phyloP scores from a whole-genome alignment of 92 coral and sea anemone species.

The Galaxea fascicularis region DNA sequence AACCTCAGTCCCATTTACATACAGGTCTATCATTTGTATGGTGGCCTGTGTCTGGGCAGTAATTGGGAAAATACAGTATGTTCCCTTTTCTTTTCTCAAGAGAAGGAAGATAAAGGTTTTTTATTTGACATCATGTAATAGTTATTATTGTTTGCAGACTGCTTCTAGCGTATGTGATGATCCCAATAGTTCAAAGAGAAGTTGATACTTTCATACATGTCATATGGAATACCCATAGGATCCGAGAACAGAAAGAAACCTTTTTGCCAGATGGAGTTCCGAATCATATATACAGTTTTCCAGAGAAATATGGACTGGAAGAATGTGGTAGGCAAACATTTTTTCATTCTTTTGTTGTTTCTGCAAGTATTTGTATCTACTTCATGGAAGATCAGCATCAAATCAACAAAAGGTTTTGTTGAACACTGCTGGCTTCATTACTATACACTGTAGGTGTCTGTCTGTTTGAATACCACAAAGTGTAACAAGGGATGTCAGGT shows the following conservation, averaged over 20 bases:
- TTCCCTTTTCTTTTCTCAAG: constrained; percentile 10
- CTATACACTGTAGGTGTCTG: constrained; percentile 7
- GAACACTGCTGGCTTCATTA: neutral
- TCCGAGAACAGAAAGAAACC: constrained; percentile 26
- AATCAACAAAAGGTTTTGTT: constrained; percentile 7
- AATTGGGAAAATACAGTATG: neutral
- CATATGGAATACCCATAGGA: constrained; percentile 26
- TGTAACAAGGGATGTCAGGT: constrained; percentile 6
- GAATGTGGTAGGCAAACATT: constrained; percentile 25
- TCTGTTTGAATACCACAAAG: neutral
- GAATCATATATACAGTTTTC: constrained; percentile 21
- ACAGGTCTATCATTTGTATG: neutral
- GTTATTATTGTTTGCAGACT: constrained; percentile 10
- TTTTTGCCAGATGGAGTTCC: constrained; percentile 30
- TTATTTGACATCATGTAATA: constrained; percentile 9
- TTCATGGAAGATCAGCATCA: neutral
- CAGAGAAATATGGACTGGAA: constrained; percentile 26
- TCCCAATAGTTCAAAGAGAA: constrained; percentile 17
- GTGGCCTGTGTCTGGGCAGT: constrained; percentile 1
- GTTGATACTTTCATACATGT: constrained; percentile 17
- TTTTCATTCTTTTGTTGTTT: neutral
- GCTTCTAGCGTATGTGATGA: constrained; percentile 17
- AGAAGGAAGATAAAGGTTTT: neutral
- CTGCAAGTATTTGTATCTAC: constrained; percentile 2
- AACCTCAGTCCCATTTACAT: constrained; percentile 1